Evolutionary conservation across 64 coral and sea anemone genomes (phyloP), one percentile per base, ranked within the genome.

Genomic region (Montipora capricornis): DNA sequence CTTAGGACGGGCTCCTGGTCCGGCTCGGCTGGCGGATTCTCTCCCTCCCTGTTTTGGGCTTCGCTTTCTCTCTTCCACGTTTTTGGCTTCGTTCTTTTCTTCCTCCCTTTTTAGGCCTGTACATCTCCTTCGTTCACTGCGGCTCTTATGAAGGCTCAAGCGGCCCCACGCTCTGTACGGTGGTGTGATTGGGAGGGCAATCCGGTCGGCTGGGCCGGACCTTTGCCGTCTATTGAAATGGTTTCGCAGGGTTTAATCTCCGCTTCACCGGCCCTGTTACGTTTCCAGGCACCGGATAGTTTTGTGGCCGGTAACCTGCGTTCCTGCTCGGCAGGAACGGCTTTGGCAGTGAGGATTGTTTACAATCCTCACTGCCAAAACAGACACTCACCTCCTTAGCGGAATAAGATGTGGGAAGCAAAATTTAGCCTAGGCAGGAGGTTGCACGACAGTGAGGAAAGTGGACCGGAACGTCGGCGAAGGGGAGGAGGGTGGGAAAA

Each of bases 51-150:
- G 26, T 29, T 29, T 29, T 29, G 26, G 26, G 26, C 26, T 29
- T 29, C 26, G 0, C 26, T 29, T 29, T 29, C 26, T 29, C 0
- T 29, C 26, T 29, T 29, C 26, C 66, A 69, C 66, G 66, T 13
- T 69, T 69, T 69, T 69, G n/a, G 66, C 66, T 69, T 69, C 66
- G 66, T 69, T 69, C 66, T 69, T 69, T 69, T 69, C 66, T 69
- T 59, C 66, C 66, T 1, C 5, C 66, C 12, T 69, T 69, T 69
- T 16, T 19, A 69, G 66, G 4, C 1, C 66, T 69, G 66, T 69
- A 69, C 13, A 69, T 69, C 66, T 69, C 14, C 66, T 69, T 29
- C 26, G 26, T 29, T 29, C 0, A 29, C 26, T 1, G 26, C 26
- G 26, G 26, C 26, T 29, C 26, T 29, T 29, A 29, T 29, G 26